Percentiles rank a stretch among this genome's conserved stretches.
Conservation (phyloP, 2,113 vertebrate species). For the Shinisaurus crocodilurus region DNA sequence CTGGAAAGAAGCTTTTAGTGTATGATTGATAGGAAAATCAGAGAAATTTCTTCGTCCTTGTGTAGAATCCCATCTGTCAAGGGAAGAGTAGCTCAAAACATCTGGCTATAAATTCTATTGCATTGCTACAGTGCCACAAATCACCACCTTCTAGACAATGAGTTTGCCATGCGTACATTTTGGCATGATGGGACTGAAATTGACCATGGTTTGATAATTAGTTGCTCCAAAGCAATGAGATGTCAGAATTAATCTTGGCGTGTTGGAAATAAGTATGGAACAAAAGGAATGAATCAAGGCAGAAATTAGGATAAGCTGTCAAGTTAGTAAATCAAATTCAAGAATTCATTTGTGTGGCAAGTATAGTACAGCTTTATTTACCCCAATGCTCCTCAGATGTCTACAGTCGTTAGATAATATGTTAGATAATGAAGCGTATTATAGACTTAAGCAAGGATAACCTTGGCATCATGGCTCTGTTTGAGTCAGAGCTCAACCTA, state of each 20-base stretch:
- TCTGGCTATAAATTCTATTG: constrained; percentile 6
- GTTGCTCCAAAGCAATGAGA: neutral
- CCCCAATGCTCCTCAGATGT: neutral
- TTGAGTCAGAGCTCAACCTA: neutral
- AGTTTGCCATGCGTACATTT: neutral
- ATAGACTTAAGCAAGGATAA: neutral
- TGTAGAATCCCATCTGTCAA: neutral
- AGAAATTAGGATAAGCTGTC: constrained; percentile 4
- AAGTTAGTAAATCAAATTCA: neutral
- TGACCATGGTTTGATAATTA: neutral
- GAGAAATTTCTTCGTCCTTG: neutral
- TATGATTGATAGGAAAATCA: constrained; percentile 20
- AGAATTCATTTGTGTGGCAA: neutral
- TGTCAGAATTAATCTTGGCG: neutral
- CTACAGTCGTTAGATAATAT: neutral
- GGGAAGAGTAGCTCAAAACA: neutral
- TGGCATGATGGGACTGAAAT: neutral
- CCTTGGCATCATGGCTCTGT: neutral
- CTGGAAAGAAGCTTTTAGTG: neutral
- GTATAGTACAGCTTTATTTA: neutral
- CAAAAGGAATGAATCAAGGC: constrained; percentile 2
- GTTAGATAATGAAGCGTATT: neutral
- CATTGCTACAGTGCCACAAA: neutral
- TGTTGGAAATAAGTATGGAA: neutral
- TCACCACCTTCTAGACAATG: neutral